Base-by-base conservation (phyloP, 2,888 invertebrate genomes). In the Drosophila mayaguana region DNA sequence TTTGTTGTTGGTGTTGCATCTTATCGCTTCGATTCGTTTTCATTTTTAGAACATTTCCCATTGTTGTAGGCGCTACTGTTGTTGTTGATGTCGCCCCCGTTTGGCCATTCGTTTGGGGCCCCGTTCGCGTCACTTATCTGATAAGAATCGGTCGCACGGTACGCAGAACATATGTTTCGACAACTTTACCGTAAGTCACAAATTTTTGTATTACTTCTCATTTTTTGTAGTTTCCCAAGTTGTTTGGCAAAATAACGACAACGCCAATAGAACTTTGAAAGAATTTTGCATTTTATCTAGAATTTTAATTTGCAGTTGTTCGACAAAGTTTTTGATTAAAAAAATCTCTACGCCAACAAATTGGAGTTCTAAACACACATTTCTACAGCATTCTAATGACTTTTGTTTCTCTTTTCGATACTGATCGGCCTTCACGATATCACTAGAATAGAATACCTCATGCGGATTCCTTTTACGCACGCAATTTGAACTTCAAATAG, bases 161-260 rank as follows among this genome's bases (percentile, higher is more conserved):
- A 72, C 61, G 55, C 36, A 68, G 75, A 83, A 83, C 83, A 84
- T 71, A 84, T 84, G 83, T 84, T 83, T 46, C 75, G 53, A 80
- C 76, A 76, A 76, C 61, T 75, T 67, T 62, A 42, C 50, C 32
- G 38, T 20, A 60, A 62, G 36, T 48, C 18, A 72, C 63, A 63
- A 38, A 20, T n/a, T 38, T 38, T 34, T 55, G 42, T n/a, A 46
- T 18, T 0, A 14, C 34, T n/a, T 16, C 28, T 28, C 20, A 36
- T 22, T 25, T 48, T 45, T 28, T 25, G 18, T 38, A 46, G 42
- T 63, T 71, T 62, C 38, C 11, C 51, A 51, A 63, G 28, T 57
- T 60, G 51, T 61, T 67, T 55, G 46, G 45, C 32, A 51, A 38
- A 59, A 32, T 11, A 32, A 32, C 32, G 9, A 9, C 32, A 32